These are phyloP conservation scores for Caenorhabditis angaria DNA, from an alignment of 2,888 invertebrate species.

Conservation along the genomic window DNA sequence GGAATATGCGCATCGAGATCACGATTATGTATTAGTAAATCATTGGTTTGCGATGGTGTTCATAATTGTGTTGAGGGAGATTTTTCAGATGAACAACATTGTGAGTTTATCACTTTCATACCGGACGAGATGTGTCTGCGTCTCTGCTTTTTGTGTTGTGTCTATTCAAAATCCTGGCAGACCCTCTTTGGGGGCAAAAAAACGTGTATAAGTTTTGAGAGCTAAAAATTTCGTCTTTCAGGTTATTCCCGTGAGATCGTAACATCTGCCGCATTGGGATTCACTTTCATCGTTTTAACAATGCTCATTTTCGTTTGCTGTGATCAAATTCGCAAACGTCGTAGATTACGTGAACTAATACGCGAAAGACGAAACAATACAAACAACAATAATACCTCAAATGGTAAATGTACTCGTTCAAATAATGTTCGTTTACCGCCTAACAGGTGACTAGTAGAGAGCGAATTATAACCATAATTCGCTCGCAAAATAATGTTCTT, in stretches of 20 bases:
- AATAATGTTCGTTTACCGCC: slow-evolving; percentile 17
- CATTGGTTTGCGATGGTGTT: slow-evolving; percentile 73
- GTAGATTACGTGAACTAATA: slow-evolving; percentile 35
- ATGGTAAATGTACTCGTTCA: slow-evolving; percentile 20
- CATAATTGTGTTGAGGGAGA: slow-evolving; percentile 74
- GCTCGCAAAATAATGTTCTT: not conserved
- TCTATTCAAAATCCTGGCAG: not conserved
- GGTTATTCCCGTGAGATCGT: slow-evolving; percentile 52
- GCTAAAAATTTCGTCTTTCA: slow-evolving; percentile 7
- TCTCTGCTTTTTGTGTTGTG: not conserved
- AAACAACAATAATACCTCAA: slow-evolving; percentile 9
- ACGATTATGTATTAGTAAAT: slow-evolving; percentile 73
- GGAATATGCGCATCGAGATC: slow-evolving; percentile 69
- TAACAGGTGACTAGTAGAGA: slow-evolving; percentile 53
- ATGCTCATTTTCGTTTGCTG: slow-evolving; percentile 50
- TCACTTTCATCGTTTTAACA: slow-evolving; percentile 33
- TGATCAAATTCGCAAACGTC: slow-evolving; percentile 41
- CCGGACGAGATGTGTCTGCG: not conserved
- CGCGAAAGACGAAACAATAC: slow-evolving; percentile 25
- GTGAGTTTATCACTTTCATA: slow-evolving; percentile 28
- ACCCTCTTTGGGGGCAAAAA: not conserved
- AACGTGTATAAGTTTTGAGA: not conserved
- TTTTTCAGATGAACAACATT: slow-evolving; percentile 68
- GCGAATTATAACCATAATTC: slow-evolving; percentile 37
- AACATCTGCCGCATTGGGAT: slow-evolving; percentile 32